Base-by-base conservation (phyloP, 1,140 invertebrate genomes). In the Doryteuthis pealeii region DNA sequence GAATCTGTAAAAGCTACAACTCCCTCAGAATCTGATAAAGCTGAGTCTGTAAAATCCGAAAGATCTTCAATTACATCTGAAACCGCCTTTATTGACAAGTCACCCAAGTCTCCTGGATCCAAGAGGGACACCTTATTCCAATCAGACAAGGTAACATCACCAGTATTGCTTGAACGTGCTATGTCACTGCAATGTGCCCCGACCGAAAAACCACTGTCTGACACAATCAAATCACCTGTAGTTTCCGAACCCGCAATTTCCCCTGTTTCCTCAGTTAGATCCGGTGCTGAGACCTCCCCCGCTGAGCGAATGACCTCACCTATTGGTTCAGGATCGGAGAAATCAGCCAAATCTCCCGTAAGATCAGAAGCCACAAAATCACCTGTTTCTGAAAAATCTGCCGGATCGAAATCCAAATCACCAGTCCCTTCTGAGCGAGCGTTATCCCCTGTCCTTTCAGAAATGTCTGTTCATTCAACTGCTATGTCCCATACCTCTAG, bases 1-100 rank as follows among this genome's bases (percentile, higher is more conserved):
- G 40, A 45, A 62, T 62, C 54, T 12, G 54, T n/a, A 12, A 62
- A 62, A 28, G 54, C 54, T 62, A n/a, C 54, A 62, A 62, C 54
- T n/a, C 54, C 54, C 6, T 62, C 54, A 62, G 54, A 62, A 62
- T 28, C 18, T 18, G 54, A 62, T n/a, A 62, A 62, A 28, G 18
- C 18, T 18, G 54, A 28, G 10, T 28, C 26, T 62, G 54, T n/a
- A n/a, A 62, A 62, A 8, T 2, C 54, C 6, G 54, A 12, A 15
- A 62, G 5, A 62, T 62, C 26, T 5, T 6, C 18, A 15, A 1
- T 18, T n/a, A 18, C 10, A 2, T 62, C 54, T 22, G 54, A 62
- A 62, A 5, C 10, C n/a, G n/a, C n/a, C n/a, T n/a, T n/a, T n/a
- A n/a, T n/a, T 6, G 54, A 62, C 18, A 62, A 62, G 54, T 62